Evolutionary conservation across 2,797 vertebrate species (phyloP).

Genomic region (Leuciscus waleckii): DNA sequence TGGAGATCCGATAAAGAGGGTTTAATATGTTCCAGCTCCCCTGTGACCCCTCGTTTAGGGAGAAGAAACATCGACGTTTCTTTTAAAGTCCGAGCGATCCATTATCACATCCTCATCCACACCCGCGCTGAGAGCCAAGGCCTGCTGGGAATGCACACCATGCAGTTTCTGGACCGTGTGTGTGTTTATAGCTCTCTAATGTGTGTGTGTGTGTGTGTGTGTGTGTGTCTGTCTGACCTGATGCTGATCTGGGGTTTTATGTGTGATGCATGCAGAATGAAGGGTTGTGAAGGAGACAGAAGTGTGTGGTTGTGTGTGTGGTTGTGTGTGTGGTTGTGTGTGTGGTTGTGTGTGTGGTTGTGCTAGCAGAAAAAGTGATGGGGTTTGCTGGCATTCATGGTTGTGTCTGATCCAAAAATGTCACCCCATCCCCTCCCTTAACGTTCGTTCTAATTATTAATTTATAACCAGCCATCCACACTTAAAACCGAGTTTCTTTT

Average conservation of each 20-base stretch:
- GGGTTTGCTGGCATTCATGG: background rate
- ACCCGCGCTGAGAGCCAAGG: background rate
- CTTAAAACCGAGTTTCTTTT: slow-evolving; percentile 40
- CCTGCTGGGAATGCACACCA: slow-evolving; percentile 25
- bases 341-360: background rate
- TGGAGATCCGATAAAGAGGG: slow-evolving; percentile 15
- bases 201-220: background rate
- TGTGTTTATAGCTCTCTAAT: slow-evolving; percentile 25
- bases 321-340: background rate
- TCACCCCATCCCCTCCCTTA: slow-evolving; percentile 43
- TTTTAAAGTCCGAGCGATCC: slow-evolving; percentile 11
- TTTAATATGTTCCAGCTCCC: slow-evolving; percentile 31
- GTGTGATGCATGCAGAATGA: background rate
- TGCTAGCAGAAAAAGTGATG: background rate
- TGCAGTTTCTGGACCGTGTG: background rate
- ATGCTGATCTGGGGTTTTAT: slow-evolving; percentile 27
- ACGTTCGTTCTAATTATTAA: slow-evolving; percentile 43
- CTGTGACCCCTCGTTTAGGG: slow-evolving; percentile 5
- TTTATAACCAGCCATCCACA: slow-evolving; percentile 47
- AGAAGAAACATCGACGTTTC: slow-evolving; percentile 13
- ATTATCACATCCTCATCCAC: slow-evolving; percentile 28
- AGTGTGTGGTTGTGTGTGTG: background rate
- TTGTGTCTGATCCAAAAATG: slow-evolving; percentile 9
- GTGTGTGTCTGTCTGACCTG: slow-evolving; percentile 26
- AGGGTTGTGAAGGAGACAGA: background rate